Conservation (phyloP, 2,888 invertebrate genomes). For the Cheilosia pagana region DNA sequence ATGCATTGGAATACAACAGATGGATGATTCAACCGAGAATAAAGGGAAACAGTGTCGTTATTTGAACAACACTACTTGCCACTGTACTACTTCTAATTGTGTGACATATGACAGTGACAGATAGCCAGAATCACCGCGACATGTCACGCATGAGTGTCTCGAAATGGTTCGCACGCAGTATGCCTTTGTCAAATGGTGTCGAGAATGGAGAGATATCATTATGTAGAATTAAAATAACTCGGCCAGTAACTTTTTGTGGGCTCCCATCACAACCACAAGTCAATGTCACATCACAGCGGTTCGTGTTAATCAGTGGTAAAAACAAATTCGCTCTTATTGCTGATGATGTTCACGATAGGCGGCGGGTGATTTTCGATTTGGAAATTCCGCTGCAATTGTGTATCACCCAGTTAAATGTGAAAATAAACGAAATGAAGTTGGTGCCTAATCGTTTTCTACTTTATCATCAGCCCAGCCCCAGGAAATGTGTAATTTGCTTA, state of each 20-base stretch:
- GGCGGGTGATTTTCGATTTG: conserved; percentile 5
- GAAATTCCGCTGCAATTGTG: conserved; percentile 3
- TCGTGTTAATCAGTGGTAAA: conserved; percentile 15
- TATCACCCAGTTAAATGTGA: conserved; percentile 7
- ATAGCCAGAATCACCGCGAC: not conserved
- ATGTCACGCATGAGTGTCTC: conserved; percentile 69
- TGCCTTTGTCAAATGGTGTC: conserved; percentile 33
- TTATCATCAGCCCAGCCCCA: not conserved
- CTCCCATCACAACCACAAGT: conserved; percentile 9
- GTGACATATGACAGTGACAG: conserved; percentile 30
- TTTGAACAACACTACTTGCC: conserved; percentile 20
- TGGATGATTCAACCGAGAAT: not conserved
- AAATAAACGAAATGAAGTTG: conserved; percentile 26
- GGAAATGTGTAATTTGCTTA: conserved; percentile 62
- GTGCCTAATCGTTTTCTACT: conserved; percentile 37
- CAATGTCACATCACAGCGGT: conserved; percentile 45
- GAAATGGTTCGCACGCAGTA: conserved; percentile 40
- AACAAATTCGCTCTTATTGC: conserved; percentile 12
- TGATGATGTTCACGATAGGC: not conserved
- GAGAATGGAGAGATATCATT: conserved; percentile 27
- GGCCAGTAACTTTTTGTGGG: conserved; percentile 72
- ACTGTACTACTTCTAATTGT: conserved; percentile 26
- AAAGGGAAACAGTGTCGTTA: conserved; percentile 2
- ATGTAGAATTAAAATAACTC: conserved; percentile 76
- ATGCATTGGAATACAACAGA: conserved; percentile 6